Evolutionary conservation across 2,888 invertebrate species (phyloP).

Genomic region (Sarcophaga carnaria): DNA sequence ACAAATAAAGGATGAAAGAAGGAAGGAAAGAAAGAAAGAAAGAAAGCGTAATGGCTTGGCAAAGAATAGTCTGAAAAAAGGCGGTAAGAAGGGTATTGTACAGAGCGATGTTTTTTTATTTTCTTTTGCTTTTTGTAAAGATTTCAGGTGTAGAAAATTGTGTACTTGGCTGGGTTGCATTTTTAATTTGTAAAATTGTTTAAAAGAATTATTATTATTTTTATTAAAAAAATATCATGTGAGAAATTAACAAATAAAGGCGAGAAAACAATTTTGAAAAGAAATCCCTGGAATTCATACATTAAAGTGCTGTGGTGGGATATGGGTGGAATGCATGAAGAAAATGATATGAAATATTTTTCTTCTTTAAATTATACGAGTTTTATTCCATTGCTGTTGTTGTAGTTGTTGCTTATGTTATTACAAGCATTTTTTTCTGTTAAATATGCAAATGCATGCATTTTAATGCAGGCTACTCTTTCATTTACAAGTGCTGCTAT

Average conservation of each 20-base stretch:
- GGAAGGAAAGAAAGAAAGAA: neutral
- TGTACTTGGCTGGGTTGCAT: neutral
- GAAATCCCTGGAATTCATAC: constrained; percentile 4
- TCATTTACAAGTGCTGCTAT: constrained; percentile 18
- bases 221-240: neutral
- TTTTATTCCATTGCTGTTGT: neutral
- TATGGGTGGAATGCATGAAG: constrained; percentile 35
- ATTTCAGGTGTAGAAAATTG: neutral
- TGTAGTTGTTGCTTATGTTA: neutral
- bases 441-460: constrained; percentile 13
- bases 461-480: constrained; percentile 54
- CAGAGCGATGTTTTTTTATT: no score
- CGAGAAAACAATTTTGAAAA: neutral
- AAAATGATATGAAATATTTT: constrained; percentile 1
- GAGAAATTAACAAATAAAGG: neutral
- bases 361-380: neutral
- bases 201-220: constrained; percentile 31
- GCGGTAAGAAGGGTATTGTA: neutral
- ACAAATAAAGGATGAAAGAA: neutral
- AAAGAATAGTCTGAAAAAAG: neutral
- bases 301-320: constrained; percentile 7
- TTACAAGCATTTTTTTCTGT: constrained; percentile 8
- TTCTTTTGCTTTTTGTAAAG: constrained; percentile 3
- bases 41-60: neutral
- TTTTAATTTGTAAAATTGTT: constrained; percentile 50